Conservation (phyloP, 92 coral and sea anemone genomes). For the Galaxea fascicularis region DNA sequence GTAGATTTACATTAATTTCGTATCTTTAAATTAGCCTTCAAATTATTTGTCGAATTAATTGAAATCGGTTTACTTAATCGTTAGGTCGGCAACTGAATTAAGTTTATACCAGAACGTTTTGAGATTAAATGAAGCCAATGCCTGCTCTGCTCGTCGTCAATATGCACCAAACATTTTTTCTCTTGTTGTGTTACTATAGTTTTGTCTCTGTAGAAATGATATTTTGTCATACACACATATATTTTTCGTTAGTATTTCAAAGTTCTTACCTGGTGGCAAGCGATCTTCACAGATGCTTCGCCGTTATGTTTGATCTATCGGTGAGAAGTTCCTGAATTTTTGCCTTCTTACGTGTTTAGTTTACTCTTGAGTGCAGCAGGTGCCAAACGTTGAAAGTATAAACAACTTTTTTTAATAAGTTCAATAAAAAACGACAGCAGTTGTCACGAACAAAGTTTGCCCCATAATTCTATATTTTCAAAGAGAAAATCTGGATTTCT, state of each 20-base stretch:
- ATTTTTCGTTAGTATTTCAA: not conserved
- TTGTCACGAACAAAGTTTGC: not conserved
- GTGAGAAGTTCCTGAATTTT: constrained; percentile 16
- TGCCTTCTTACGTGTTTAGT: constrained; percentile 26
- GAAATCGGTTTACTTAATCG: too few relatives aligned
- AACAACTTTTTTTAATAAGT: constrained; percentile 7
- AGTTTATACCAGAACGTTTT: too few relatives aligned
- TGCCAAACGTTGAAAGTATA: constrained; percentile 7
- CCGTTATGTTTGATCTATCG: constrained; percentile 1
- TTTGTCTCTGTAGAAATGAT: not conserved
- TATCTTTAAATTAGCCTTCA: too few relatives aligned
- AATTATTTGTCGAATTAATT: too few relatives aligned
- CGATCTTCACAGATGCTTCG: not conserved
- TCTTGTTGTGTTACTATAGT: too few relatives aligned
- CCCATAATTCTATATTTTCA: not conserved
- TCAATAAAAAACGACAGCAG: not conserved
- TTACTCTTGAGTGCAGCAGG: constrained; percentile 49
- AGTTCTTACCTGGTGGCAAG: constrained; percentile 16
- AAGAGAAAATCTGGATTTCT: not conserved
- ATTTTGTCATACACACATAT: not conserved
- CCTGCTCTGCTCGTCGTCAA: too few relatives aligned
- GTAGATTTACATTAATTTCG: too few relatives aligned
- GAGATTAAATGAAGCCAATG: too few relatives aligned
- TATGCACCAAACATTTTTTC: too few relatives aligned
- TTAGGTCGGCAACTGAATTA: too few relatives aligned